Evolutionary conservation across 2,797 vertebrate genomes (phyloP).

Genomic region (Sparus aurata): DNA sequence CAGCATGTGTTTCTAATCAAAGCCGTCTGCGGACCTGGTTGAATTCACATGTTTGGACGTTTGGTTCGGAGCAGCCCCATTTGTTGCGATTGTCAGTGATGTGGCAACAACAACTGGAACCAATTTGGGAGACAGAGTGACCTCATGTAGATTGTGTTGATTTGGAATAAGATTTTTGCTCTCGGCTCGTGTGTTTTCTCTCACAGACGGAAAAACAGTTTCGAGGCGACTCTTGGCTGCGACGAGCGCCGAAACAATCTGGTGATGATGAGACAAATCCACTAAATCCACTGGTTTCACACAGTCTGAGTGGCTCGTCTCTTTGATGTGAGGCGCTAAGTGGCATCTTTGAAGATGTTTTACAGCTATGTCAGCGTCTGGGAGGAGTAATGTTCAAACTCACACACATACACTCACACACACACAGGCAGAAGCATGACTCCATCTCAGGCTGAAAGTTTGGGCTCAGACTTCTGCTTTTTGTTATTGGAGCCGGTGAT

Average conservation of each 20-base stretch:
- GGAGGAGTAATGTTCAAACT: constrained; percentile 38
- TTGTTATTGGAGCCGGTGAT: constrained; percentile 44
- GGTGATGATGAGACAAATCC: constrained; percentile 6
- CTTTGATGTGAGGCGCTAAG: constrained; percentile 67
- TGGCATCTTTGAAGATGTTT: constrained; percentile 72
- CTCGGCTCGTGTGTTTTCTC: constrained; percentile 24
- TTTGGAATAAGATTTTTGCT: constrained; percentile 45
- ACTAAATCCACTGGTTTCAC: constrained; percentile 20
- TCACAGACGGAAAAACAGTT: neutral
- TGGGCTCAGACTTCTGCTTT: constrained; percentile 42
- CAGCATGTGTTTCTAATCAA: constrained; percentile 86
- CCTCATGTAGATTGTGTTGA: constrained; percentile 62
- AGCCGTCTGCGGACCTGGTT: constrained; percentile 76
- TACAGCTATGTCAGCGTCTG: constrained; percentile 58
- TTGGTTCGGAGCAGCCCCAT: constrained; percentile 69
- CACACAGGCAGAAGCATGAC: constrained; percentile 26
- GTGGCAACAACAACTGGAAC: constrained; percentile 80
- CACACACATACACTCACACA: constrained; percentile 31
- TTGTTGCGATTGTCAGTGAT: constrained; percentile 76
- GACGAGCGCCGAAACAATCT: constrained; percentile 13
- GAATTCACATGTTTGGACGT: constrained; percentile 80
- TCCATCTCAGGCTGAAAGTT: constrained; percentile 25
- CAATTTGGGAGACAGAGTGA: constrained; percentile 66
- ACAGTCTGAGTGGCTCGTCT: constrained; percentile 22
- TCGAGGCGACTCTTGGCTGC: neutral